Evolutionary conservation across 2,797 vertebrate genomes (phyloP).

Genomic region (Notolabrus celidotus): DNA sequence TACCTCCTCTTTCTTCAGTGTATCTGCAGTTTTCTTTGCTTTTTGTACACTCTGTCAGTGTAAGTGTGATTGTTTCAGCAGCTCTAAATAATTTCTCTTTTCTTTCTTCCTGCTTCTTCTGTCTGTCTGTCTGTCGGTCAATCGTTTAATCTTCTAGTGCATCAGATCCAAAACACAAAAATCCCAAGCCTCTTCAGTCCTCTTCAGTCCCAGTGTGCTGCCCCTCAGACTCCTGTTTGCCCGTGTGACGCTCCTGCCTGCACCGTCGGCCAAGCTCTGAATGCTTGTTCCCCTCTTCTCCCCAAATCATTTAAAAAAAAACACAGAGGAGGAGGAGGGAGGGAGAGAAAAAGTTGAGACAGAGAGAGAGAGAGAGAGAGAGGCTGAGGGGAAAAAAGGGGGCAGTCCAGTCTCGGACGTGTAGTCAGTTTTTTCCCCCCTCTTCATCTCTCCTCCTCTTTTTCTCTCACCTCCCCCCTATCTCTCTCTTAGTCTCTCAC

Average conservation of each 20-base stretch:
- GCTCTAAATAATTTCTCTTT: too few species aligned
- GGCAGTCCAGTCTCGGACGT: constrained; percentile 82
- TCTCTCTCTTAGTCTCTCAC: constrained; percentile 66
- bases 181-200: constrained; percentile 54
- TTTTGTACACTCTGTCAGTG: constrained; percentile 4
- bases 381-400: constrained; percentile 81
- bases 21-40: constrained; percentile 31
- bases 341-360: constrained; percentile 73
- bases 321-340: constrained; percentile 56
- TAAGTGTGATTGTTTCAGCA: too few species aligned
- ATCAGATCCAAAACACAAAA: constrained; percentile 58
- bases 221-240: constrained; percentile 71
- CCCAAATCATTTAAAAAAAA: constrained; percentile 82
- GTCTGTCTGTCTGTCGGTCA: constrained; percentile 45
- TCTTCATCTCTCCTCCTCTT: constrained; percentile 71
- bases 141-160: constrained; percentile 46
- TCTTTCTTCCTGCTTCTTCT: constrained; percentile 32
- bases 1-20: constrained; percentile 33
- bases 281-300: constrained; percentile 80
- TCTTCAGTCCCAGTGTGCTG: constrained; percentile 59
- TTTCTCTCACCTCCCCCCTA: constrained; percentile 70
- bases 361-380: constrained; percentile 74
- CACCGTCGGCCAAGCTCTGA: constrained; percentile 81
- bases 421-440: constrained; percentile 78
- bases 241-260: constrained; percentile 79